These are phyloP conservation scores for Helicoverpa assulta DNA, from an alignment of 2,888 invertebrate genomes.

Conservation along the genomic window DNA sequence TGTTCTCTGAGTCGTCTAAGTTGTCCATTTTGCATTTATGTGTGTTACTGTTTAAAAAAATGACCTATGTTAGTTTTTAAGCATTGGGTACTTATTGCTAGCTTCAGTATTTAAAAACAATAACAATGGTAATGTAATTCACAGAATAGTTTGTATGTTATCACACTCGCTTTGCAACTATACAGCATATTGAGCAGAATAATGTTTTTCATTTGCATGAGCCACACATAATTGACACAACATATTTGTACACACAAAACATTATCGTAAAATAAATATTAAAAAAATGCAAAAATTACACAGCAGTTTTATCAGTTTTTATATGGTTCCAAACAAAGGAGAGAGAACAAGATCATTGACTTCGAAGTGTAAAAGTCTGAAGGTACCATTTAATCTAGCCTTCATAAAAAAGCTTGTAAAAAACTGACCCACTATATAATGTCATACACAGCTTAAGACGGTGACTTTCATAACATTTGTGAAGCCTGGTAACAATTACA, in stretches of 20 bases:
- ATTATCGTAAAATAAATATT: neutral
- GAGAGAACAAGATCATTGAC: no score
- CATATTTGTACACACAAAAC: neutral
- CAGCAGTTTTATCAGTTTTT: neutral
- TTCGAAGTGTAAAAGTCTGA: no score
- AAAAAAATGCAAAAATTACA: neutral
- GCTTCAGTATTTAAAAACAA: neutral
- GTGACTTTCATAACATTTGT: no score
- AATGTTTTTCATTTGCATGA: constrained; percentile 16
- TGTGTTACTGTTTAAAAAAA: constrained; percentile 31
- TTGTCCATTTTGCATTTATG: constrained; percentile 71
- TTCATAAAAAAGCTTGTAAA: no score
- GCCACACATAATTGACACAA: constrained; percentile 1
- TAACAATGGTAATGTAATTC: no score
- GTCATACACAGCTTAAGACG: no score
- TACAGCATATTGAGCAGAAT: constrained; percentile 1
- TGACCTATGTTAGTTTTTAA: neutral
- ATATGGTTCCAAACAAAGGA: no score
- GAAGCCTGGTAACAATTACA: no score
- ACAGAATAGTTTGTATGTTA: neutral
- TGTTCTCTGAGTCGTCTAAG: constrained; percentile 89
- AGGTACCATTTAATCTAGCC: no score
- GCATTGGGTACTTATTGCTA: neutral
- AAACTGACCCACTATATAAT: no score
- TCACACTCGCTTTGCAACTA: constrained; percentile 22